A percentile compares a stretch with the other conserved stretches of the same genome.
These are phyloP conservation scores for Silurus lanzhouensis DNA, from an alignment of 2,797 vertebrate species.

Conservation along the genomic window DNA sequence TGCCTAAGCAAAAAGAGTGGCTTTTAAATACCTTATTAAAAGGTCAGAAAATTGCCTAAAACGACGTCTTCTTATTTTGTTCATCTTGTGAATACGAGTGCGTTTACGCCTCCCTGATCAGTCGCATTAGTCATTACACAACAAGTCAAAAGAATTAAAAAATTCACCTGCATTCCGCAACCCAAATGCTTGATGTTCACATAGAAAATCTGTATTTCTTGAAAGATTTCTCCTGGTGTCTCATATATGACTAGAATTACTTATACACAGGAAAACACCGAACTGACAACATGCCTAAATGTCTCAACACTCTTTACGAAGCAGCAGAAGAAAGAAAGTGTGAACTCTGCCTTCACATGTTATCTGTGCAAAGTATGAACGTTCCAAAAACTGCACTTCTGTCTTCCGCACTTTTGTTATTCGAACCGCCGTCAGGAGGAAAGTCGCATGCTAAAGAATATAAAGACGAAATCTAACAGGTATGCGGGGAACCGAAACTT, in stretches of 20 bases:
- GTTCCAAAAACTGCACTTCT: neutral
- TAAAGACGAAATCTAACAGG: neutral
- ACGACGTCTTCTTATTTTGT: too few relatives aligned
- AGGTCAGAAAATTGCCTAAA: neutral
- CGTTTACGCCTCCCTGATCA: neutral
- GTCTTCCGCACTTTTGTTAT: neutral
- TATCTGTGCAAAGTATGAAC: neutral
- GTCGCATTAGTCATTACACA: neutral
- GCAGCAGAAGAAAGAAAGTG: neutral
- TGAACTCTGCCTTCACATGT: neutral
- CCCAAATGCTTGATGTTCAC: neutral
- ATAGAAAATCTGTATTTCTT: neutral
- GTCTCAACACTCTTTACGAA: neutral
- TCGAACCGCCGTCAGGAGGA: neutral
- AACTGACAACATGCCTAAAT: neutral
- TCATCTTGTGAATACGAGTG: neutral
- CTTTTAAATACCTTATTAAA: neutral
- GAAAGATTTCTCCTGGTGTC: neutral
- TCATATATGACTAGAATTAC: too few relatives aligned
- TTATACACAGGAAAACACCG: neutral
- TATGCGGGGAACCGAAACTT: neutral
- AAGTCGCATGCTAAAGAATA: neutral
- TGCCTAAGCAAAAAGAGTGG: too few relatives aligned
- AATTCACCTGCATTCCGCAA: neutral
- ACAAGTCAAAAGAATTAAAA: neutral